Evolutionary conservation across 2,113 vertebrate species (phyloP).

Genomic region (Mormyrus iriodes): DNA sequence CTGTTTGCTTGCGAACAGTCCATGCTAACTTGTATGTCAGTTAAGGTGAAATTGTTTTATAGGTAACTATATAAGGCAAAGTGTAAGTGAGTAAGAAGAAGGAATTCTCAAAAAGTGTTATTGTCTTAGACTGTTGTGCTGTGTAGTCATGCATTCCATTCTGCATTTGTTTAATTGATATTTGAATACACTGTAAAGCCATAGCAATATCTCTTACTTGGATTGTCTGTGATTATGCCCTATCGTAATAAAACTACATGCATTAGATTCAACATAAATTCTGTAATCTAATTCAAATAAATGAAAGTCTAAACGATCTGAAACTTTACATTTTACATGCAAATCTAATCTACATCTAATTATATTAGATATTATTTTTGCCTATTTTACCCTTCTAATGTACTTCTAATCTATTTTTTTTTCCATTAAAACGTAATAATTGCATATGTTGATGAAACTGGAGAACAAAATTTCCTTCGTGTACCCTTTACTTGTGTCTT

Average conservation of each 20-base stretch:
- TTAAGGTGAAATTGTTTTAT: background rate
- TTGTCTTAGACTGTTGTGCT: background rate
- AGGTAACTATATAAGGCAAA: background rate
- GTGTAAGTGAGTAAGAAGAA: background rate
- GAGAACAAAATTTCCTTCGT: background rate
- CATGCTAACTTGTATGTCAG: background rate
- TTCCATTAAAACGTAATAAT: background rate
- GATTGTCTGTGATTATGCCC: background rate
- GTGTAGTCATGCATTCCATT: background rate
- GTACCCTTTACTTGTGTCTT: background rate
- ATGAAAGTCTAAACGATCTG: background rate
- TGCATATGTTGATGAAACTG: background rate
- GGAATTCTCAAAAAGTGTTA: background rate
- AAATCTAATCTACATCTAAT: background rate
- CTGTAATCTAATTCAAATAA: background rate
- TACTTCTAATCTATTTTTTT: background rate
- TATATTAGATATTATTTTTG: background rate
- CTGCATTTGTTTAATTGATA: background rate
- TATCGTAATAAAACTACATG: background rate
- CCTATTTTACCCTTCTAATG: background rate
- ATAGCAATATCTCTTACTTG: background rate
- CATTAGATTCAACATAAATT: background rate
- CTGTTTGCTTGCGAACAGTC: background rate
- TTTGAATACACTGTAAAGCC: background rate
- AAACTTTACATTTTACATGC: background rate